Evolutionary conservation across 2,888 invertebrate species (phyloP).

Genomic region (Cancer borealis): DNA sequence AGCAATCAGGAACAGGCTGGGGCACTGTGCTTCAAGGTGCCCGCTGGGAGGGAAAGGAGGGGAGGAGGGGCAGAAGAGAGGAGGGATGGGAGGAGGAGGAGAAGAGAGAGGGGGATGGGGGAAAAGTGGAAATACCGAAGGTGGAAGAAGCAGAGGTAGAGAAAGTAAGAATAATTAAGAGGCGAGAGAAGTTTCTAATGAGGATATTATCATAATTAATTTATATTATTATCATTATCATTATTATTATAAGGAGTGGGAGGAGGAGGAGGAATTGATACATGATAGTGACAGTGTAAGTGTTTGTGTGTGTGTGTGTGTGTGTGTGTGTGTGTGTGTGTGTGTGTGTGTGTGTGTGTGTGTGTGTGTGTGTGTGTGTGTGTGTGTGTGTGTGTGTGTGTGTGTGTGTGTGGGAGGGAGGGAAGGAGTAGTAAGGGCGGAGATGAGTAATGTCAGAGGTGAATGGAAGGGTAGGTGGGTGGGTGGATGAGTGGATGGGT

Average conservation of each 20-base stretch:
- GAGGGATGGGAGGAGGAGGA: no score
- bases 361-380: not conserved
- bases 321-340: not conserved
- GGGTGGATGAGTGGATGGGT: not conserved
- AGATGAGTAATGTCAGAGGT: not conserved
- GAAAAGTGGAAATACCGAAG: conserved; percentile 4
- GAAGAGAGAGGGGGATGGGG: not conserved
- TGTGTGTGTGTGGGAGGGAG: not conserved
- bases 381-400: not conserved
- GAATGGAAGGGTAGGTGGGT: not conserved
- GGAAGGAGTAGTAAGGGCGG: not conserved
- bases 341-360: not conserved
- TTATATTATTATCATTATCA: not conserved
- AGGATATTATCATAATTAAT: not conserved
- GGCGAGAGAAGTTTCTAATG: not conserved
- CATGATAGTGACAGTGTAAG: not conserved
- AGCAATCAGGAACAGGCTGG: conserved; percentile 22
- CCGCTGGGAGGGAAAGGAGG: not conserved
- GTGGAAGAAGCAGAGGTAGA: not conserved
- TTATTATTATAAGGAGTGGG: not conserved
- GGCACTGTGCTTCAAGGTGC: not conserved
- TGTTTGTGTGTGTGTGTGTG: not conserved
- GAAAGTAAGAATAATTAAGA: not conserved
- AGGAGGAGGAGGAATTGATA: not conserved
- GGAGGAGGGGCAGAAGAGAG: not conserved